Percentiles rank a stretch among this genome's conserved stretches.
Conservation (phyloP, 2,888 invertebrate genomes). For the Ectemnius lituratus region DNA sequence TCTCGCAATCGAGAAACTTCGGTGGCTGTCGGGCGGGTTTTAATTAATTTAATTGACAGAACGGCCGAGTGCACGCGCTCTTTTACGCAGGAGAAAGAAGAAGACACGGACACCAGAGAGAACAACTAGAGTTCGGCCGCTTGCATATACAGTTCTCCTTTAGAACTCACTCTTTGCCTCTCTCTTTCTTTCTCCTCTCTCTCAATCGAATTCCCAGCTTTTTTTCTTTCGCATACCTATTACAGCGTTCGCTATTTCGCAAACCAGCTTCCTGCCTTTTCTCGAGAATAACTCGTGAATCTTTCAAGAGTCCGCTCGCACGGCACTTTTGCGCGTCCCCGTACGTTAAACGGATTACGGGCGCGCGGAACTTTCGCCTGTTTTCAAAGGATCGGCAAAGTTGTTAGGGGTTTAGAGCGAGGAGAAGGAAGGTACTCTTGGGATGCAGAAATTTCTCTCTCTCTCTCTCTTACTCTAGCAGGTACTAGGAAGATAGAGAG, state of each 20-base stretch:
- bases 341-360: neutral
- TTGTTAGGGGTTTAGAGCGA: neutral
- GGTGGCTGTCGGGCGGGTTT: constrained; percentile 41
- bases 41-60: constrained; percentile 65
- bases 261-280: neutral
- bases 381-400: neutral
- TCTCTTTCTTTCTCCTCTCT: neutral
- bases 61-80: constrained; percentile 30
- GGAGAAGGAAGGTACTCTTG: neutral
- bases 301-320: neutral
- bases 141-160: neutral
- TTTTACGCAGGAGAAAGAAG: constrained; percentile 33
- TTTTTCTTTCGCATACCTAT: neutral
- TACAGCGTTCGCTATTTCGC: neutral
- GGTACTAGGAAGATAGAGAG: neutral
- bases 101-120: constrained; percentile 1
- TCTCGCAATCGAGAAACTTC: constrained; percentile 60
- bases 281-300: constrained; percentile 1
- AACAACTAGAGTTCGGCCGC: constrained; percentile 8
- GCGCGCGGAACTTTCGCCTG: neutral
- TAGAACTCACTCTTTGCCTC: neutral
- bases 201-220: neutral
- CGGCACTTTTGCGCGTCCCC: neutral
- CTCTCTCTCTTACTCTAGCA: neutral
- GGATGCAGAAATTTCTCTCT: constrained; percentile 2